Evolutionary conservation across 2,888 invertebrate genomes (phyloP), one percentile per base, ranked within the genome.

Genomic region (Coleophora flavipennella): DNA sequence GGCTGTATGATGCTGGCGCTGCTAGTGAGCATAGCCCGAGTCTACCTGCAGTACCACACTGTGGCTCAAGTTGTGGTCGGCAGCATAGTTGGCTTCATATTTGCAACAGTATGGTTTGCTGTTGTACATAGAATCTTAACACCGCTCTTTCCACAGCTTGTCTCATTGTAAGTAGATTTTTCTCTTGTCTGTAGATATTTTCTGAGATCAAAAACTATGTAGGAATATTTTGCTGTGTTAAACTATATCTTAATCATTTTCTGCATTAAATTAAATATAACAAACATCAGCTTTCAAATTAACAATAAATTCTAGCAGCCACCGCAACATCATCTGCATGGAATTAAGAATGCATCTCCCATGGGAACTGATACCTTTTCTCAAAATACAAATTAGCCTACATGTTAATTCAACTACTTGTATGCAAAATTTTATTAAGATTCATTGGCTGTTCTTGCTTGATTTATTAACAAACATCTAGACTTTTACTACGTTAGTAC

Each of bases 11-110:
- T 74, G 28, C 67, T 88, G 55, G 87, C 91, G 11, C 49, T 87
- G 36, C 71, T 90, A 48, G 91, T 92, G 37, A 88, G 90, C 60
- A 77, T 88, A 61, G 90, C 86, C 65, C 89, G 96, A 62, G 90
- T 96, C 43, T 96, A 96, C 71, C 85, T 96, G 45, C 90, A 92
- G 61, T 96, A 97, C 68, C 96, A 96, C 71, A 92, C 94, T 31
- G 84, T 88, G 56, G 80, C 87, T 31, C 96, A 96, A 84, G 95
- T 96, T 42, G 56, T 93, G 12, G 91, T 91, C 58, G 96, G 96
- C 40, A 88, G 89, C 25, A 45, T 93, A 26, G 81, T 93, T 43
- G 96, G 96, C 36, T 75, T 88, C 41, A 44, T 91, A 42, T 87
- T 92, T 70, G 96, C 93, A 46, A 87, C 90, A 39, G 50, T 90